phyloP scores from a whole-genome alignment of 2,113 vertebrate genomes.

The Microcebus lehilahytsara region DNA sequence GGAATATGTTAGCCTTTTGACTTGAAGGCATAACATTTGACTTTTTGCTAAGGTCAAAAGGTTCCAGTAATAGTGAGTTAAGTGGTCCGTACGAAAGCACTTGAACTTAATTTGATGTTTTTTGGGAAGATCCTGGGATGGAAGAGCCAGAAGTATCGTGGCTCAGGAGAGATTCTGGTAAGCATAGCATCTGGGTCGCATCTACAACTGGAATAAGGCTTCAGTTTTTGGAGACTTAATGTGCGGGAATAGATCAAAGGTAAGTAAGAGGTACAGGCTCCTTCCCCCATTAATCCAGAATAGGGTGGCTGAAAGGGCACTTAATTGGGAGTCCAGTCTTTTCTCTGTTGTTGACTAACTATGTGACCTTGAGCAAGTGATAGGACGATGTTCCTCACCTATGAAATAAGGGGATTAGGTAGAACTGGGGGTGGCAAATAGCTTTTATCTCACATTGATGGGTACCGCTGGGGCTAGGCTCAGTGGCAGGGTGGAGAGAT shows the following conservation, averaged over 20 bases:
- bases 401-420: background rate
- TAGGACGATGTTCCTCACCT: background rate
- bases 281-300: background rate
- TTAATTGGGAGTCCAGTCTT: background rate
- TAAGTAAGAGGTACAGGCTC: background rate
- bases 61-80: conserved; percentile 12
- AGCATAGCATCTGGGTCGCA: background rate
- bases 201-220: background rate
- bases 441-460: background rate
- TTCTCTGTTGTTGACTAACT: background rate
- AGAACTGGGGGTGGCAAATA: background rate
- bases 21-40: conserved; percentile 9
- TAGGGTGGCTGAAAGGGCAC: background rate
- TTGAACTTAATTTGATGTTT: background rate
- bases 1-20: conserved; percentile 31
- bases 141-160: background rate
- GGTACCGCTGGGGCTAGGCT: background rate
- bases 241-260: background rate
- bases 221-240: background rate
- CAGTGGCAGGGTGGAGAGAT: background rate
- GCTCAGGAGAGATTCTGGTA: background rate
- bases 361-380: background rate
- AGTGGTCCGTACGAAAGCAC: background rate
- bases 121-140: background rate
- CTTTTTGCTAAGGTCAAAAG: background rate